phyloP scores from a whole-genome alignment of 2,888 invertebrate genomes.

The Hirtodrosophila histrioides region DNA sequence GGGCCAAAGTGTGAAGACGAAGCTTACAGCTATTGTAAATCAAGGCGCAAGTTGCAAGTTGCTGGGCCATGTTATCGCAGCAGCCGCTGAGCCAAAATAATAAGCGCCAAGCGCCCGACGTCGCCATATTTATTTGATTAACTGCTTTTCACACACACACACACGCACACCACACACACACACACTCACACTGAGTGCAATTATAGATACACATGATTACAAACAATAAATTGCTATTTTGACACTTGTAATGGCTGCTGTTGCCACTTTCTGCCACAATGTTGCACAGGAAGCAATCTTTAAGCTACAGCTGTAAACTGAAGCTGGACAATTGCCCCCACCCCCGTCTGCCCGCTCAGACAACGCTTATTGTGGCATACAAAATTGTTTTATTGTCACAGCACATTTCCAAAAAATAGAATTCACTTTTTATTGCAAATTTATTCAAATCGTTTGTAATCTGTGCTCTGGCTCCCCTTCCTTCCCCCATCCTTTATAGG shows the following conservation, averaged over 20 bases:
- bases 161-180: conserved; percentile 24
- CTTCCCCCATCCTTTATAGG: conserved; percentile 38
- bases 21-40: conserved; percentile 63
- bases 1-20: conserved; percentile 48
- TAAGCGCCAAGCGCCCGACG: conserved; percentile 68
- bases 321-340: conserved; percentile 71
- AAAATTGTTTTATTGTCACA: conserved; percentile 80
- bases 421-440: conserved; percentile 78
- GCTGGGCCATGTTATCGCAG: conserved; percentile 74
- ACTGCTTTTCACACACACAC: conserved; percentile 63
- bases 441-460: conserved; percentile 78
- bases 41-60: conserved; percentile 66
- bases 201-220: conserved; percentile 78
- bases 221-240: conserved; percentile 80
- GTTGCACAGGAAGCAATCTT: conserved; percentile 68
- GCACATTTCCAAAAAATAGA: conserved; percentile 57
- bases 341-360: conserved; percentile 10
- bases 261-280: conserved; percentile 63
- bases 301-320: conserved; percentile 58
- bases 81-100: conserved; percentile 71
- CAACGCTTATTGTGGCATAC: conserved; percentile 58
- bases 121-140: conserved; percentile 81
- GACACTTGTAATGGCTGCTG: conserved; percentile 78
- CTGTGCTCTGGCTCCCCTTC: conserved; percentile 34
- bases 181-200: conserved; percentile 46